A percentile compares a stretch with the other conserved stretches of the same genome.
These are phyloP conservation scores for Linyphia triangularis DNA, from an alignment of 2,888 invertebrate species.

Conservation along the genomic window DNA sequence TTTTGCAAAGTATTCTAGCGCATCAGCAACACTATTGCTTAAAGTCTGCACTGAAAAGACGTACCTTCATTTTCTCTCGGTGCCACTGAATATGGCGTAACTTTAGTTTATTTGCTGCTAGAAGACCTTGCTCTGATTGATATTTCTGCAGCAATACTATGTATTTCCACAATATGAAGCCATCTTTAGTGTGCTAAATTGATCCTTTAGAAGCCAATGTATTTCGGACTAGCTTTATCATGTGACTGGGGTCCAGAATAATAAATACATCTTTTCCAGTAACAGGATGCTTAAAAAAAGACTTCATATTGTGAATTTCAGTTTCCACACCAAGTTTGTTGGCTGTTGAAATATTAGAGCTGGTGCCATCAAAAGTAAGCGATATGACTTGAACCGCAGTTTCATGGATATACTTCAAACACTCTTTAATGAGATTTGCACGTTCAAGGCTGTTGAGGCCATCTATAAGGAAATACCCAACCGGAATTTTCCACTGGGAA, in stretches of 20 bases:
- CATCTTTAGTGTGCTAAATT: neutral
- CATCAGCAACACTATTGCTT: slow-evolving; percentile 42
- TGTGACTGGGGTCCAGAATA: slow-evolving; percentile 16
- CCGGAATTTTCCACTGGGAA: too few relatives aligned
- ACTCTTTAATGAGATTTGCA: slow-evolving; percentile 1
- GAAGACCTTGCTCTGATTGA: slow-evolving; percentile 30
- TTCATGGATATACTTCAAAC: neutral
- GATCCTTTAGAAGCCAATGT: neutral
- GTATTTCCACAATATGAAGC: neutral
- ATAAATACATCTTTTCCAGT: neutral
- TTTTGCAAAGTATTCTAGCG: slow-evolving; percentile 16
- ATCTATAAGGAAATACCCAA: neutral
- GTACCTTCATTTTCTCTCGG: slow-evolving; percentile 40
- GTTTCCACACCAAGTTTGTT: slow-evolving; percentile 5
- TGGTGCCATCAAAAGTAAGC: slow-evolving; percentile 44
- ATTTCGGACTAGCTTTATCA: slow-evolving; percentile 38
- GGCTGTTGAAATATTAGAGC: slow-evolving; percentile 25
- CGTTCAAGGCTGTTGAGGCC: neutral
- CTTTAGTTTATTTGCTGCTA: slow-evolving; percentile 32
- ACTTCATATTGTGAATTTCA: neutral
- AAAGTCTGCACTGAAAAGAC: slow-evolving; percentile 21
- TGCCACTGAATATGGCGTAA: neutral
- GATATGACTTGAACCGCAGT: neutral
- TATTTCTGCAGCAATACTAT: neutral
- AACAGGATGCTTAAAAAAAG: slow-evolving; percentile 10